Evolutionary conservation across 2,797 vertebrate species (phyloP).

Genomic region (Poeciliopsis presidionis): DNA sequence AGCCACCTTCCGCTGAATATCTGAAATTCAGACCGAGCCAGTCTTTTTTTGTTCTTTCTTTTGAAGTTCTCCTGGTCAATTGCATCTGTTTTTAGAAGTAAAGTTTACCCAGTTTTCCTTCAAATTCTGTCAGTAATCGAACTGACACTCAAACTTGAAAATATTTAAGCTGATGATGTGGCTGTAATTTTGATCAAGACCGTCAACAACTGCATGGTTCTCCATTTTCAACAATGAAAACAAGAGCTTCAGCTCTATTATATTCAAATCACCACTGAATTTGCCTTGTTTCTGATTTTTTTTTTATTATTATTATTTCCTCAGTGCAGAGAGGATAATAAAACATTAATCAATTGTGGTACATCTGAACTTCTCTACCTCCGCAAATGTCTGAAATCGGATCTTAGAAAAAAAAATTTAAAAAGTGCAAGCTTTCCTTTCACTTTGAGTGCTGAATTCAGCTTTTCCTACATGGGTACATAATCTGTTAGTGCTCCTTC

Average conservation of each 20-base stretch:
- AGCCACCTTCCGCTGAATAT: conserved; percentile 50
- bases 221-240: not conserved
- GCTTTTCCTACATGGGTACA: conserved; percentile 66
- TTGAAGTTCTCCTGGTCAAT: conserved; percentile 16
- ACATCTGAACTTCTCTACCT: conserved; percentile 38
- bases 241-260: not conserved
- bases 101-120: conserved; percentile 9
- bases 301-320: conserved; percentile 32
- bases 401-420: conserved; percentile 42
- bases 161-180: not conserved
- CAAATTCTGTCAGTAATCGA: conserved; percentile 1
- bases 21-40: conserved; percentile 26
- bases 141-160: not conserved
- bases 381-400: conserved; percentile 48
- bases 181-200: not conserved
- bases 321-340: conserved; percentile 52
- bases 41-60: conserved; percentile 18
- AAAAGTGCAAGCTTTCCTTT: conserved; percentile 38
- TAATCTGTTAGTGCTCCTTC: conserved; percentile 67
- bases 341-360: conserved; percentile 57
- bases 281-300: conserved; percentile 19
- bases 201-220: not conserved
- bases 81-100: conserved; percentile 2
- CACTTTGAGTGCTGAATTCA: conserved; percentile 62
- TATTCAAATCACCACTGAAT: conserved; percentile 31